Percentiles rank a stretch among this genome's conserved stretches.
phyloP scores from a whole-genome alignment of 2,797 vertebrate species.

The Myotis findleyi region DNA sequence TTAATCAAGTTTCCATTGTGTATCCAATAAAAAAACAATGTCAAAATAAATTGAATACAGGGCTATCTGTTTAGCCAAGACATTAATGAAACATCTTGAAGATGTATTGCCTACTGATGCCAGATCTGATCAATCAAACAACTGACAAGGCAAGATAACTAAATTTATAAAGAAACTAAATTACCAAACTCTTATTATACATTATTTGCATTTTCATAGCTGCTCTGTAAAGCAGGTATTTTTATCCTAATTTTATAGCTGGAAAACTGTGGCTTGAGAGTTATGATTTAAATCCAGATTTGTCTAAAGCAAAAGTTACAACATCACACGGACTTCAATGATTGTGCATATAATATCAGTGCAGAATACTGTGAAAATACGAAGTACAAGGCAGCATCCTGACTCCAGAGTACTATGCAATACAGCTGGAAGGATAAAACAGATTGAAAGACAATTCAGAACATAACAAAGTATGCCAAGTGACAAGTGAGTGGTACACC shows the following conservation, averaged over 20 bases:
- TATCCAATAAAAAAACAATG: neutral
- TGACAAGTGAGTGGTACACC: neutral
- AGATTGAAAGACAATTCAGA: neutral
- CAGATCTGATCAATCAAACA: neutral
- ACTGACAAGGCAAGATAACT: neutral
- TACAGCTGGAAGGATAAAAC: neutral
- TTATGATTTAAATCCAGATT: neutral
- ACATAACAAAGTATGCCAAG: neutral
- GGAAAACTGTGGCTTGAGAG: neutral
- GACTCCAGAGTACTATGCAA: neutral
- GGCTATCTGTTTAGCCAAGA: neutral
- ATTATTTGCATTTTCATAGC: neutral
- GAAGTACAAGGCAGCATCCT: neutral
- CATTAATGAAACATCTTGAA: neutral
- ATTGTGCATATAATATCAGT: neutral
- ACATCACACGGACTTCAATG: neutral
- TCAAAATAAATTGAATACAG: neutral
- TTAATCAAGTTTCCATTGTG: neutral
- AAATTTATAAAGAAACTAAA: neutral
- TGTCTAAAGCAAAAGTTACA: neutral
- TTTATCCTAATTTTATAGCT: neutral
- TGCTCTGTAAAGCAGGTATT: neutral
- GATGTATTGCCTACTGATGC: neutral
- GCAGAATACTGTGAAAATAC: neutral
- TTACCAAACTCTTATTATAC: neutral